Evolutionary conservation across 2,797 vertebrate species (phyloP), one percentile per base, ranked within the genome.

Genomic region (Cuculus canorus): DNA sequence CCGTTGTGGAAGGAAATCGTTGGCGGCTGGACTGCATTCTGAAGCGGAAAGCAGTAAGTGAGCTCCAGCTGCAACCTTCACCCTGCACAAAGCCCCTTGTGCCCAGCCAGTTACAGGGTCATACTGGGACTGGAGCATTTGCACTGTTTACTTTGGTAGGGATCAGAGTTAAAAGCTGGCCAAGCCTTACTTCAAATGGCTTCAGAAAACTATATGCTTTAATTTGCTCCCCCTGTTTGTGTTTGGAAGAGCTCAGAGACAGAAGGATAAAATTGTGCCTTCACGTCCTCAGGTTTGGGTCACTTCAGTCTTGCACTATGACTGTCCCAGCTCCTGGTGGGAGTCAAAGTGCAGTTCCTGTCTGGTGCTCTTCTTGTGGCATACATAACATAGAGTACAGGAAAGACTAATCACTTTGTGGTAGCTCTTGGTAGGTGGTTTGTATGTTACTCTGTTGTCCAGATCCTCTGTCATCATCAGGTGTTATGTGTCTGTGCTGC

Each of bases 21-120:
- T 99, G 99, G 99, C 98, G 99, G 54, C 97, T 99, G 70, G 99
- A 99, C 97, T 99, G 96, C 94, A 95, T 99, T 63, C 98, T 99
- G 82, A 99, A 98, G 88, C 98, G 99, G 61, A 99, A 99, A 98
- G 99, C 99, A 30, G 99, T 99, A 97, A 98, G 99, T 98, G 78
- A 76, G n/a, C 89, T 86, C 78, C 83, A 89, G 64, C 78, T 91
- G 71, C 70, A 59, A 8, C 50, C 72, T 35, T 39, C 30, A 17
- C 82, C 69, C 82, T 60, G 25, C 48, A 9, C 79, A 56, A 53
- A 70, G 12, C 30, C 65, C 50, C 2, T 0, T 24, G 39, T 2
- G 5, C 53, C 39, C 47, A 0, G 35, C 23, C 71, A 17, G 27
- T 78, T 68, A n/a, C 17, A 30, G 48, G 32, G 14, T 76, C 50